A percentile compares a stretch with the other conserved stretches of the same genome.
These are phyloP conservation scores for Corvus hawaiiensis DNA, from an alignment of 2,113 vertebrate species.

Conservation along the genomic window DNA sequence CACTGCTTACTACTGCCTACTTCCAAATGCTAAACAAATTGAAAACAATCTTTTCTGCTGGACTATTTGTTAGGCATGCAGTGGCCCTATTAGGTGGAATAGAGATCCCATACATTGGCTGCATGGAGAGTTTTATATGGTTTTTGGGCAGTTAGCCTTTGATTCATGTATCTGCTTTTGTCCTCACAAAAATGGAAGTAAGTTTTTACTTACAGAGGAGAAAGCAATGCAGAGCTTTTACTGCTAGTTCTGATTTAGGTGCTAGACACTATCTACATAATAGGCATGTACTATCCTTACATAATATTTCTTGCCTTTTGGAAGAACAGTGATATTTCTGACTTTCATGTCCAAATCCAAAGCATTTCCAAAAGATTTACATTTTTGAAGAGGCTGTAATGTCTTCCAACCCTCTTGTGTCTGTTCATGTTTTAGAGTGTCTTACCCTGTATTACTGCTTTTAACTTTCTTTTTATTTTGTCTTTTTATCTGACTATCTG, in stretches of 20 bases:
- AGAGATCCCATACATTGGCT: fast-evolving
- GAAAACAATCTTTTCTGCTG: not conserved
- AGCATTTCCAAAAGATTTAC: not conserved
- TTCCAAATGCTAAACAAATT: not conserved
- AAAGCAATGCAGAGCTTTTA: not conserved
- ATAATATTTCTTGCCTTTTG: not conserved
- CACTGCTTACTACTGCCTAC: not conserved
- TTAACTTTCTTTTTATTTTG: not conserved
- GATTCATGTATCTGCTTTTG: not conserved
- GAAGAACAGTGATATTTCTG: not conserved
- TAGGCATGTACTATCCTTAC: not conserved
- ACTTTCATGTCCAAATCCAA: not conserved
- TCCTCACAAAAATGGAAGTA: not conserved
- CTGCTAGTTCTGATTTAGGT: not conserved
- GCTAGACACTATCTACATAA: not conserved
- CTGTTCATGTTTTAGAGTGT: not conserved
- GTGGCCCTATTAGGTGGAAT: not conserved
- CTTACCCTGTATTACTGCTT: not conserved
- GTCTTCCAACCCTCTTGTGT: not conserved
- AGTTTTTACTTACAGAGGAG: not conserved
- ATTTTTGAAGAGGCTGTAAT: not conserved
- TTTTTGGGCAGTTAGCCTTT: not conserved
- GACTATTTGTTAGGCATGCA: fast-evolving
- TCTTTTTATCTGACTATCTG: not conserved
- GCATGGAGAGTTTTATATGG: not conserved